Base-by-base conservation (phyloP, 1,140 invertebrate species). In the Tachypleus tridentatus region DNA sequence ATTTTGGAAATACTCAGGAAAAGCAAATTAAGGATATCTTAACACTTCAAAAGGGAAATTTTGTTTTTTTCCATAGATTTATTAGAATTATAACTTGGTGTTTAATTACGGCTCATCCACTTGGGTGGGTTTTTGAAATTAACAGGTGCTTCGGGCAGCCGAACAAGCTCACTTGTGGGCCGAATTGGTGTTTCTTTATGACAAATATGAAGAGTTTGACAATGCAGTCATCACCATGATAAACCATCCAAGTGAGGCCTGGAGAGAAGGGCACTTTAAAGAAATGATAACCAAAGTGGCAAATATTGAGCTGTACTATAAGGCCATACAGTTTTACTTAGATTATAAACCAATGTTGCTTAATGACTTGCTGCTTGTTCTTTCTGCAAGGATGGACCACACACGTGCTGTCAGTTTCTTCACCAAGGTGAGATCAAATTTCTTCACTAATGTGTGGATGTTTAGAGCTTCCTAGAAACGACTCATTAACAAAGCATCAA, bases 161-260 rank as follows among this genome's bases (percentile, higher is more conserved):
- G 95, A 98, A 76, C 91, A 94, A 74, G 96, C 96, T 49, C 96
- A 99, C 79, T 79, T 99, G 58, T 99, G 97, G 96, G 89, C n/a
- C 0, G 97, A 99, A 77, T 80, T 99, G 64, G 97, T 99, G 61
- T 99, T 98, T 81, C 82, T 99, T 52, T 99, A 97, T 77, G 97
- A 99, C 80, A 99, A 99, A 76, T 99, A 99, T 74, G 97, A 98
- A 77, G 97, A 99, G 75, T 99, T 95, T 76, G 97, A 99, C 76
- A 99, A 99, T 77, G 96, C 97, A 1, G 94, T 96, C 0, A 82
- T 96, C 11, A 94, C 96, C 11, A 98, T 99, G 94, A 98, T 99
- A 89, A 86, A 87, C 61, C 97, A 99, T 80, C 97, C 97, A 3
- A 97, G 92, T 0, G 95, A 97, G 76, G 96, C 95, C 3, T 99